Evolutionary conservation across 2,113 vertebrate species (phyloP).

Genomic region (Theropithecus gelada): DNA sequence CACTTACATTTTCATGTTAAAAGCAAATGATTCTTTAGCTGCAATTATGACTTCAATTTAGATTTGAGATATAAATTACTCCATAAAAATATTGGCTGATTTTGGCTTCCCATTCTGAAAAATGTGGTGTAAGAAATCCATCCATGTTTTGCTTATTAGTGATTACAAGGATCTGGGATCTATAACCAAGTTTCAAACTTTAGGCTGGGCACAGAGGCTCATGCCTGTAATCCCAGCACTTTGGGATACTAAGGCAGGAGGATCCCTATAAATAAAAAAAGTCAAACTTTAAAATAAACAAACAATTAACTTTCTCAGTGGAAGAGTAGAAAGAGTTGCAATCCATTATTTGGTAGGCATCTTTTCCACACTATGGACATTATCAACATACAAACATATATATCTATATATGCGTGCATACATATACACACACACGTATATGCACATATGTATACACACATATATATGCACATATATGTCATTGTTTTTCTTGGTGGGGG

Average conservation of each 20-base stretch:
- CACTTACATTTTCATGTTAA: conserved; percentile 23
- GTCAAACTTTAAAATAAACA: background rate
- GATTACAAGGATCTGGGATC: background rate
- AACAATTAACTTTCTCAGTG: background rate
- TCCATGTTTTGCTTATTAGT: background rate
- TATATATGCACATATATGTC: background rate
- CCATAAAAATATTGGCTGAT: background rate
- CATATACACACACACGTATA: background rate
- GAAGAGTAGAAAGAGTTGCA: background rate
- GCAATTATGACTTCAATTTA: background rate
- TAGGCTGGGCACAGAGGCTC: background rate
- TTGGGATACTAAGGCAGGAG: no score
- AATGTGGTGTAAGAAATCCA: background rate
- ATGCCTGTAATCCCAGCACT: no score
- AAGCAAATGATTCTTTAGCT: conserved; percentile 15
- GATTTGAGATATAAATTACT: background rate
- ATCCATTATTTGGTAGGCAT: background rate
- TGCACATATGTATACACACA: background rate
- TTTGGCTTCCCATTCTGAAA: background rate
- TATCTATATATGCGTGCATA: background rate
- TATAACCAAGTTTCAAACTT: background rate
- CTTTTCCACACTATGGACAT: background rate
- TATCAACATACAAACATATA: background rate
- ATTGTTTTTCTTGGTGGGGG: background rate
- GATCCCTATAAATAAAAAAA: no score